Evolutionary conservation across 2,888 invertebrate genomes (phyloP), one percentile per base, ranked within the genome.

Genomic region (Chouioia cunea): DNA sequence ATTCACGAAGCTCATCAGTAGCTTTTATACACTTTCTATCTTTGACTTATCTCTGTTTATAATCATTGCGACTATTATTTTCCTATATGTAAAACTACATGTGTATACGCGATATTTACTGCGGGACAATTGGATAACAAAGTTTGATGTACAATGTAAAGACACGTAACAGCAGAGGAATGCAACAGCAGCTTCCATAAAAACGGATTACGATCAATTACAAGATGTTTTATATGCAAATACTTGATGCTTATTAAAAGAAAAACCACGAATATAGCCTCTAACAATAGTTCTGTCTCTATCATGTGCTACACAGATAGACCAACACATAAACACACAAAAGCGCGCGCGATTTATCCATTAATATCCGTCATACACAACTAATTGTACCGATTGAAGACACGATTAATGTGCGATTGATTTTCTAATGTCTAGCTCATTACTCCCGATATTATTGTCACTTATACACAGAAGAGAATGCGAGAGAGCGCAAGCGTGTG

Each of bases 51-150:
- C 15, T 56, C 16, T 36, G 48, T 58, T 63, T 27, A 27, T 60
- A 65, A 54, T 69, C 62, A 69, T 52, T 64, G 64, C 52, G 20
- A 67, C 36, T 60, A 57, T 66, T 52, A 68, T 53, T 71, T 59
- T 65, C 27, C 46, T 67, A 68, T 58, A 68, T 57, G 22, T 65
- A 65, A 36, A 36, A 70, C 27, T 70, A 71, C 67, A 69, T 67
- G 70, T 75, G 72, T 75, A 73, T 73, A 68, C 73, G 72, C 71
- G 62, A 65, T 68, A 70, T 68, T 65, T 65, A 65, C 63, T 63
- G 46, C 56, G 44, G 60, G 20, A 72, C 57, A 27, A 67, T 67
- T 72, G 56, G 44, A 47, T 23, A 50, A 50, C 50, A 56, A 52
- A 8, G 52, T 64, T 56, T 48, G 18, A 70, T 56, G 65, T 56